Evolutionary conservation across 1,140 invertebrate genomes (phyloP), one percentile per base, ranked within the genome.

Genomic region (Lasioglossum baleicum): DNA sequence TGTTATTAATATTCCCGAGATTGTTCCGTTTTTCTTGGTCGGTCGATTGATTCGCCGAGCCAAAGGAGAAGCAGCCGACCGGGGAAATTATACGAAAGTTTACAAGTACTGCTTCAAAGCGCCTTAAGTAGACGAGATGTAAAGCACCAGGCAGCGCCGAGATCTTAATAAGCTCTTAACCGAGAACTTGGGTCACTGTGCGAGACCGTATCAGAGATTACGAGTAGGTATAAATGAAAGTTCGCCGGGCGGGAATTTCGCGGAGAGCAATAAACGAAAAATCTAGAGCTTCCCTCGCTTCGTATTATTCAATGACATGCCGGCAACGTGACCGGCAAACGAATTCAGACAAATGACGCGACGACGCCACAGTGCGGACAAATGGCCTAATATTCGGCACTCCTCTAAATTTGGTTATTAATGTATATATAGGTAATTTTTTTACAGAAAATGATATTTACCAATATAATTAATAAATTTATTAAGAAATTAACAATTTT

Each of bases 91-190:
- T 68, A 75, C 35, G 35, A 58, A 75, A 75, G 74, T 71, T 71
- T 56, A 40, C 31, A 22, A 42, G 31, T n/a, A 20, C 48, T 31
- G 44, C 58, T 4, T 7, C 22, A 13, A 61, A 68, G 44, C 53
- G 44, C 20, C 56, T 77, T 77, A 77, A 71, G 58, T 63, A 77
- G 58, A 44, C 20, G 61, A 51, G 67, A 77, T 77, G 58, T 71
- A 77, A 77, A 71, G 67, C 60, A 69, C 7, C 56, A n/a, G 69
- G 42, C 56, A 51, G 65, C 13, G 7, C 6, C n/a, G 40, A n/a
- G 53, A 69, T 76, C 66, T 70, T 76, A 61, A 77, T 77, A 71
- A 63, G 67, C 44, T 71, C 58, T 71, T 77, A 44, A 26, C 74
- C 51, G 44, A 26, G 31, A 77, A 77, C 15, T 77, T 71, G 0